Evolutionary conservation across 2,113 vertebrate species (phyloP).

Genomic region (Tragulus kanchil): DNA sequence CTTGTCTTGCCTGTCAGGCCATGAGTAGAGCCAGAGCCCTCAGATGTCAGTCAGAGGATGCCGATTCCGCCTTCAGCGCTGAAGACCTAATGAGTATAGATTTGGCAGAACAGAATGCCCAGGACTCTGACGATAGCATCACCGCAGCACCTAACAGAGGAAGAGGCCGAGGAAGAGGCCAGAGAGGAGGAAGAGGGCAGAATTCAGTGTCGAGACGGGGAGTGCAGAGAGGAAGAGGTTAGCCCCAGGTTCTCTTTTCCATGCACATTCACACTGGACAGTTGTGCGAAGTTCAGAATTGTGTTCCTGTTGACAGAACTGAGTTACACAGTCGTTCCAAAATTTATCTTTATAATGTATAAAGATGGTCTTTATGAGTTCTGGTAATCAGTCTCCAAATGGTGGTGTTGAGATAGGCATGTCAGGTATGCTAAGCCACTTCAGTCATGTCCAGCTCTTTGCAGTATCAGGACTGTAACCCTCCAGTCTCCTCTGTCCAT

Average conservation of each 20-base stretch:
- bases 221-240: constrained; percentile 89
- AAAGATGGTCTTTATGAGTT: neutral
- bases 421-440: neutral
- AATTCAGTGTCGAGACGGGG: constrained; percentile 86
- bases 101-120: constrained; percentile 61
- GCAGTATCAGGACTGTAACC: neutral
- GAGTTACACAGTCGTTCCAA: neutral
- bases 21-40: constrained; percentile 94
- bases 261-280: neutral
- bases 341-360: neutral
- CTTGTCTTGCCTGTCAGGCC: constrained; percentile 86
- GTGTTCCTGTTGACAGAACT: neutral
- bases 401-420: neutral
- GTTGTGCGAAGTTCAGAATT: neutral
- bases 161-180: constrained; percentile 90
- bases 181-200: constrained; percentile 89
- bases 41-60: constrained; percentile 85
- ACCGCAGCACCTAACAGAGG: constrained; percentile 68
- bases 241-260: constrained; percentile 22
- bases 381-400: neutral
- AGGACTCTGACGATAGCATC: constrained; percentile 89
- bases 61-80: constrained; percentile 80
- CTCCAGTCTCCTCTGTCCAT: neutral
- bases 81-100: constrained; percentile 86
- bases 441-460: neutral